Base-by-base conservation (phyloP, 2,113 vertebrate species). In the Diadophis punctatus region DNA sequence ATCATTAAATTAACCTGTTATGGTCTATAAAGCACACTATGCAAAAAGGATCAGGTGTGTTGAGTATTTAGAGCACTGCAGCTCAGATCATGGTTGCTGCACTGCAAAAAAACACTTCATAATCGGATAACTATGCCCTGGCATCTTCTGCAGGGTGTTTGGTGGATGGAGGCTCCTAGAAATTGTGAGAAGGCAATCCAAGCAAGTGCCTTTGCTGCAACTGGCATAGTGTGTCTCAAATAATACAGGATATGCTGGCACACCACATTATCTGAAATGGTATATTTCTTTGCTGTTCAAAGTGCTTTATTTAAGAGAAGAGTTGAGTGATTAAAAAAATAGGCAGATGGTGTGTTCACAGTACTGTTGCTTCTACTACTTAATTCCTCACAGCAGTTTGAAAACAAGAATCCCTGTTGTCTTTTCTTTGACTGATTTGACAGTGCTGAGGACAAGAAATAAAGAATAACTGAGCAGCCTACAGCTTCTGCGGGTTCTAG, bases 11-110 rank as follows among this genome's bases (percentile, higher is more conserved):
- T 94, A 93, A 87, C 86, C 90, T 18, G 0, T 23, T 39, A 86
- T 25, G 55, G 4, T 1, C 86, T 0, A 10, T 8, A 48, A 30
- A 0, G 22, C n/a, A 43, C 14, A 9, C 90, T 25, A 25, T 0
- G 80, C 2, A 0, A 74, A 74, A 2, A 52, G 84, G 88, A 63
- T 58, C 27, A 51, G n/a, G 43, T 0, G 23, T 87, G 52, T 51
- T 8, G 48, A 84, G 34, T 34, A 51, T 90, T 85, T 39, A 52
- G 22, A 23, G 30, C n/a, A 3, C 27, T 49, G 63, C 52, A 46
- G 74, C 74, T 80, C 49, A 46, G 16, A 34, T 55, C 20, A 30
- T 18, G 14, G 25, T 51, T 51, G 27, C 30, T 22, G 30, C 25
- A 25, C 49, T 74, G 48, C 63, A n/a, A 30, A 68, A 88, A 48